Base-by-base conservation (phyloP, 2,797 vertebrate species). In the Phalanger gymnotis region DNA sequence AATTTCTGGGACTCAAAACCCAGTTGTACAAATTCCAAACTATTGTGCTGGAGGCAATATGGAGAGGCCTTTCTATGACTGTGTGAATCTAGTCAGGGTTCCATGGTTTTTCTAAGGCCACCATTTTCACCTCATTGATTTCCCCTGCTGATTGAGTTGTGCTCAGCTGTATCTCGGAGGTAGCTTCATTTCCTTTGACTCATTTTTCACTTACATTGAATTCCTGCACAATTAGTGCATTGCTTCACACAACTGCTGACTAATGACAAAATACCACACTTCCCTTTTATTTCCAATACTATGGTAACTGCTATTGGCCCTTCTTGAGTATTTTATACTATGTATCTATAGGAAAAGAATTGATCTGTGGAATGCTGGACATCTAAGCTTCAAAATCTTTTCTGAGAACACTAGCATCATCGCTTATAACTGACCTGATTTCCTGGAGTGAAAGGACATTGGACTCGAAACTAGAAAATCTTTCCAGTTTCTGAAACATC, bases 311-410 rank as follows among this genome's bases (percentile, higher is more conserved):
- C 56, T 89, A 90, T 61, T 81, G 95, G 81, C 57, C 31, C 54
- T 94, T 95, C 92, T 54, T 92, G 66, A 96, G 56, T 57, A 34
- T 73, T 57, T 93, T 91, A 19, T 92, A 87, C 73, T 87, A 87
- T 47, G n/a, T 87, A 47, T 96, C 92, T 94, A 90, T 54, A 92
- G 53, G 94, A 92, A 95, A 91, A 61, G n/a, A 91, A 54, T 92
- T 81, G 13, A 5, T 90, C 53, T 25, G 1, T 57, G 14, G 66
- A 90, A 95, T 93, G 91, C 92, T n/a, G 87, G 31, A 66, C 91
- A 96, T 92, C 81, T 96, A 54, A 94, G 92, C 90, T 95, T 97
- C 90, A 94, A 92, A 92, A 47, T 93, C 90, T 92, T 31, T 95
- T 96, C 95, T 92, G 90, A 96, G 95, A 61, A 95, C 31, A 93